Percentiles rank a stretch among this genome's conserved stretches.
phyloP scores from a whole-genome alignment of 2,113 vertebrate genomes.

The Hymenochirus boettgeri region DNA sequence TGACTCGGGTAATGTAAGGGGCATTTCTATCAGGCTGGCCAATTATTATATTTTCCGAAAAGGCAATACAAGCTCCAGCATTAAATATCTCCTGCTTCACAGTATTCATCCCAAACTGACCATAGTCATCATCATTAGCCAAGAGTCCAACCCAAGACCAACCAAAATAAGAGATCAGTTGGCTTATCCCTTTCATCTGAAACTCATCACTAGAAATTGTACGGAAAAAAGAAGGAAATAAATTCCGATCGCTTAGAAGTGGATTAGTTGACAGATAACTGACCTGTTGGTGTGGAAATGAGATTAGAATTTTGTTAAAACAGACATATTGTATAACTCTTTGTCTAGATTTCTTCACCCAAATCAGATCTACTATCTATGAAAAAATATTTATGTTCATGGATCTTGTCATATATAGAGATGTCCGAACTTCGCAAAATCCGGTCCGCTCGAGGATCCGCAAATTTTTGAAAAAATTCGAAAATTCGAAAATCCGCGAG shows the following conservation, averaged over 20 bases:
- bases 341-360: slow-evolving; percentile 58
- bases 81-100: slow-evolving; percentile 11
- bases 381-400: not conserved
- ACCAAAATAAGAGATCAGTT: slow-evolving; percentile 29
- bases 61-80: slow-evolving; percentile 38
- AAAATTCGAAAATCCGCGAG: no score
- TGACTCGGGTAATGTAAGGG: not conserved
- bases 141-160: slow-evolving; percentile 43
- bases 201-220: slow-evolving; percentile 47
- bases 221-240: slow-evolving; percentile 36
- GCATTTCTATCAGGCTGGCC: not conserved
- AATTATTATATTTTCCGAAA: slow-evolving; percentile 18
- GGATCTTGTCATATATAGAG: no score
- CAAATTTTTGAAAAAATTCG: no score
- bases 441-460: no score
- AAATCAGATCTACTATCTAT: not conserved
- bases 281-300: slow-evolving; percentile 2
- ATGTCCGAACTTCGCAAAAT: no score
- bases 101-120: slow-evolving; percentile 9
- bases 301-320: not conserved
- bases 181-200: slow-evolving; percentile 26
- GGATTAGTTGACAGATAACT: slow-evolving; percentile 28
- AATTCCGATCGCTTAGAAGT: slow-evolving; percentile 10
- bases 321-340: not conserved
- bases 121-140: slow-evolving; percentile 15